Evolutionary conservation across 2,888 invertebrate species (phyloP).

Genomic region (Phlogophora meticulosa): DNA sequence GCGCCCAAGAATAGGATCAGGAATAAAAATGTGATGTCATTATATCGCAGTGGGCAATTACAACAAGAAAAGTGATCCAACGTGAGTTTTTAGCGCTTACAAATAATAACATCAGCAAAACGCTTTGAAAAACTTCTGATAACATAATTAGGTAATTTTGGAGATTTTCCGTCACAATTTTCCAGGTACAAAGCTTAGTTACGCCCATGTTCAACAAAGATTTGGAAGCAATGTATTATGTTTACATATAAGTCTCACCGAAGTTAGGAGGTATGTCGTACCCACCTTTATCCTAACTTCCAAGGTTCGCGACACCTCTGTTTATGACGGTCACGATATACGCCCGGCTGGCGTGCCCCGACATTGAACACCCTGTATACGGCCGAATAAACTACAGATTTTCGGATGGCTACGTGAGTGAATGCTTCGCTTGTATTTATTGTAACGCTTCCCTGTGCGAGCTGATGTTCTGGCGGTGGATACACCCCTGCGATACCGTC

Average conservation of each 20-base stretch:
- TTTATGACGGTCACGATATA: conserved; percentile 52
- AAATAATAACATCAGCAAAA: too few relatives aligned
- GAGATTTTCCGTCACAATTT: neutral
- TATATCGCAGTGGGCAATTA: too few relatives aligned
- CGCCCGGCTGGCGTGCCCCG: conserved; percentile 26
- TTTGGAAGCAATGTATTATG: neutral
- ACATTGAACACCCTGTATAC: conserved; percentile 42
- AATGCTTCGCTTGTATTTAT: conserved; percentile 45
- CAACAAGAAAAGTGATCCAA: too few relatives aligned
- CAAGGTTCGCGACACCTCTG: conserved; percentile 42
- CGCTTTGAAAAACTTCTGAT: too few relatives aligned
- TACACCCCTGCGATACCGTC: too few relatives aligned
- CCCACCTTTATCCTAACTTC: conserved; percentile 34
- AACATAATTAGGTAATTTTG: neutral
- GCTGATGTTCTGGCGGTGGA: conserved; percentile 3
- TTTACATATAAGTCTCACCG: neutral
- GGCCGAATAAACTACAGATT: conserved; percentile 53
- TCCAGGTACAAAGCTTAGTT: neutral
- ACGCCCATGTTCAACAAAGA: conserved; percentile 21
- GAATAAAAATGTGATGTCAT: too few relatives aligned
- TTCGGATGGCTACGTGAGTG: conserved; percentile 45
- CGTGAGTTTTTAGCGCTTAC: too few relatives aligned
- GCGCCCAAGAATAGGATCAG: too few relatives aligned
- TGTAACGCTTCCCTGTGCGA: conserved; percentile 22
- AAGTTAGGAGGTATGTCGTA: conserved; percentile 5